Conservation (phyloP, 1,140 invertebrate genomes). For the Leptoteleia sp. region DNA sequence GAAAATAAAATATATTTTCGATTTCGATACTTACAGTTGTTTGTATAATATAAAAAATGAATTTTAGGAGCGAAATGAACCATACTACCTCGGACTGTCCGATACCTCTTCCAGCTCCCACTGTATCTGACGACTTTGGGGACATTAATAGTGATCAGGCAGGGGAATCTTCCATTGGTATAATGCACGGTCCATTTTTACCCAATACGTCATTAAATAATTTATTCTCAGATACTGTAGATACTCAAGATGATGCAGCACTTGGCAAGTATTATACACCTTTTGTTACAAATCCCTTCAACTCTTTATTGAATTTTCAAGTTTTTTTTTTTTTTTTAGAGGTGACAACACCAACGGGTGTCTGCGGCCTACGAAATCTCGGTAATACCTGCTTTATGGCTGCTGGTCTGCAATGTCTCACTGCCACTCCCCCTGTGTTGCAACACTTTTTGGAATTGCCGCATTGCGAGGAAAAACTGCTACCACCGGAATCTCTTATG, state of each 20-base stretch:
- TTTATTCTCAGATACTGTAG: conserved; percentile 76
- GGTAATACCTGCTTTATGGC: conserved; percentile 90
- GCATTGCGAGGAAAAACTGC: conserved; percentile 76
- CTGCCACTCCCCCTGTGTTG: conserved; percentile 82
- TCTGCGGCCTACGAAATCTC: conserved; percentile 85
- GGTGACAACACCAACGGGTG: conserved; percentile 79
- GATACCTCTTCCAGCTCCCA: conserved; percentile 77
- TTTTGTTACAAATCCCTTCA: no score
- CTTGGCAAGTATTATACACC: conserved; percentile 70
- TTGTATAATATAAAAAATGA: no score
- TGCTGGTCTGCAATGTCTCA: conserved; percentile 85
- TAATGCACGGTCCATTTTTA: conserved; percentile 77
- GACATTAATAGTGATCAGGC: conserved; percentile 73
- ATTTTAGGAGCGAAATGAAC: conserved; percentile 79
- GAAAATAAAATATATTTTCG: no score
- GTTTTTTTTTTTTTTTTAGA: conserved; percentile 60
- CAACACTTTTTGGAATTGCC: conserved; percentile 82
- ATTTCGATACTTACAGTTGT: no score
- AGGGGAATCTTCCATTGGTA: conserved; percentile 66
- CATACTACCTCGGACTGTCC: conserved; percentile 76
- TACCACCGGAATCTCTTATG: conserved; percentile 78
- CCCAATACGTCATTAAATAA: conserved; percentile 73
- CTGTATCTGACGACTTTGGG: conserved; percentile 73
- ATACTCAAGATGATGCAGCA: conserved; percentile 76
- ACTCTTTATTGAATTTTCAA: no score